Conservation (phyloP, 35 echinoderm and acorn worm genomes). For the Anneissia japonica region DNA sequence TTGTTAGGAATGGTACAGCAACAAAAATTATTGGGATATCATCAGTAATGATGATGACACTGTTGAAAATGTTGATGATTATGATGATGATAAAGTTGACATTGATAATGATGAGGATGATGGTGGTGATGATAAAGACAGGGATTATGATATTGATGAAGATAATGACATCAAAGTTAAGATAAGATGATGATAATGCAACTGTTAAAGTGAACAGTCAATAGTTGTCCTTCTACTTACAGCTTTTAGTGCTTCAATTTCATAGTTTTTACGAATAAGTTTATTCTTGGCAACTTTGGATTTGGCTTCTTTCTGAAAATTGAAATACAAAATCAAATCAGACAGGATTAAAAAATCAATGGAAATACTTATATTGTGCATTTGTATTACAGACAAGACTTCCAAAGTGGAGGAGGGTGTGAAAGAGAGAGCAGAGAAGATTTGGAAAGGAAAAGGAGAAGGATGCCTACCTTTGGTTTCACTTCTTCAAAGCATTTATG, state of each 20-base stretch:
- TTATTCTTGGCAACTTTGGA: conserved; percentile 65
- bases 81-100: background rate
- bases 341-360: background rate
- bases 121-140: background rate
- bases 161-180: background rate
- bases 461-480: background rate
- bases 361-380: no score
- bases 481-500: conserved; percentile 88
- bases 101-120: background rate
- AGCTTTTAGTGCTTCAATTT: conserved; percentile 84
- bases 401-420: no score
- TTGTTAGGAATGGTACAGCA: no score
- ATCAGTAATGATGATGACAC: background rate
- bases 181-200: background rate
- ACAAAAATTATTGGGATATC: no score
- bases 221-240: conserved; percentile 32
- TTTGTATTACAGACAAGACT: no score
- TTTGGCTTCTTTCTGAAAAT: background rate
- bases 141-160: background rate
- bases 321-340: background rate
- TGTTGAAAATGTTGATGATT: background rate
- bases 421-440: no score
- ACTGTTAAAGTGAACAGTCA: background rate
- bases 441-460: no score
- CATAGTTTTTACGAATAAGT: conserved; percentile 82